Evolutionary conservation across 2,888 invertebrate species (phyloP).

Genomic region (Campoletis raptor): DNA sequence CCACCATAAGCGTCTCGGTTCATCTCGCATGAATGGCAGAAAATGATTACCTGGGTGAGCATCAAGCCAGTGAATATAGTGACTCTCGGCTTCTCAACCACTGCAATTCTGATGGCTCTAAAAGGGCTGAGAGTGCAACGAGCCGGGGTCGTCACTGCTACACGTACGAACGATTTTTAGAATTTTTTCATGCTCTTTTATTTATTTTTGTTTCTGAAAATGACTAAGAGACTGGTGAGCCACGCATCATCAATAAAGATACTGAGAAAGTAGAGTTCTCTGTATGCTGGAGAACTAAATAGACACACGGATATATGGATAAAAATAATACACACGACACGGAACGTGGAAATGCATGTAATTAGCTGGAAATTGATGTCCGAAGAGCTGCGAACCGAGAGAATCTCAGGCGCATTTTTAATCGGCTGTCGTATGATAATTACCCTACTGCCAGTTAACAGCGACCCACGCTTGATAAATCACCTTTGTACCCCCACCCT

Average conservation of each 20-base stretch:
- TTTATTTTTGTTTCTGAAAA: constrained; percentile 45
- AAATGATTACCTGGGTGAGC: constrained; percentile 75
- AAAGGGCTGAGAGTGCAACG: constrained; percentile 61
- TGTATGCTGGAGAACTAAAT: constrained; percentile 53
- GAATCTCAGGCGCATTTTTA: constrained; percentile 80
- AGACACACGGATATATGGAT: constrained; percentile 12
- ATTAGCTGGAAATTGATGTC: constrained; percentile 83
- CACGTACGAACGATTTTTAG: constrained; percentile 80
- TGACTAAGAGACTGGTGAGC: constrained; percentile 58
- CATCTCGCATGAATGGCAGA: constrained; percentile 75
- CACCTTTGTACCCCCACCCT: constrained; percentile 72
- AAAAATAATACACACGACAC: constrained; percentile 62
- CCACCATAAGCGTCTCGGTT: constrained; percentile 71
- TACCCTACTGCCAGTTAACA: constrained; percentile 80
- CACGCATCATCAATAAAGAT: constrained; percentile 53
- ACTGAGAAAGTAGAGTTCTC: constrained; percentile 24
- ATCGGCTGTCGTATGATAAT: constrained; percentile 84
- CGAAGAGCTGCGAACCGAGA: constrained; percentile 71
- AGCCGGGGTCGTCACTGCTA: constrained; percentile 66
- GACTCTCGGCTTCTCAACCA: constrained; percentile 43
- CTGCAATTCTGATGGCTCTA: constrained; percentile 32
- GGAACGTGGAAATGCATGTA: constrained; percentile 83
- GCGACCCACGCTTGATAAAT: constrained; percentile 83
- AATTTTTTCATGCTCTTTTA: constrained; percentile 18
- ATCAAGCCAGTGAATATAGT: constrained; percentile 60